phyloP scores from a whole-genome alignment of 2,113 vertebrate genomes.

The Passer montanus region DNA sequence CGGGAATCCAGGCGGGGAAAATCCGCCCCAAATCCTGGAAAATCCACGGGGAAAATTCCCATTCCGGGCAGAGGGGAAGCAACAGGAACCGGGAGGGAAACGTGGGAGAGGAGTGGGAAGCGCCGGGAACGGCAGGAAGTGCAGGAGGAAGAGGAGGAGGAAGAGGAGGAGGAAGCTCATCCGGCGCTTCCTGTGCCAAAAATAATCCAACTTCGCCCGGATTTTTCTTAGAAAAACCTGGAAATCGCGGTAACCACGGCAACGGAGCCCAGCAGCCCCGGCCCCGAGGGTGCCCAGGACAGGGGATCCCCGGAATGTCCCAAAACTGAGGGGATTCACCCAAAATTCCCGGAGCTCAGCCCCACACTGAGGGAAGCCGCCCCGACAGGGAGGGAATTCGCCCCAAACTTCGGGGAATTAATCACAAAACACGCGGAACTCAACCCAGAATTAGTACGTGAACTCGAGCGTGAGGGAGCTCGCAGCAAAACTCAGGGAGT shows the following conservation, averaged over 20 bases:
- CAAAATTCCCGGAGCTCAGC: neutral
- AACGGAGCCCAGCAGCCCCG: neutral
- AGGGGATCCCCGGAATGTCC: neutral
- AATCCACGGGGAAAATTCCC: rapidly evolving
- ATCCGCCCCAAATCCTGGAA: neutral
- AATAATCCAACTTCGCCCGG: neutral
- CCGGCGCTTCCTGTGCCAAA: neutral
- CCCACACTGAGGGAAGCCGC: rapidly evolving
- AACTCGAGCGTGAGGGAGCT: neutral
- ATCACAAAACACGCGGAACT: rapidly evolving
- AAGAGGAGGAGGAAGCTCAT: neutral
- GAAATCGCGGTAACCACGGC: neutral
- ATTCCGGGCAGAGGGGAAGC: neutral
- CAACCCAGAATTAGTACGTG: rapidly evolving
- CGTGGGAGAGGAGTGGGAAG: neutral
- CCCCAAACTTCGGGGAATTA: rapidly evolving
- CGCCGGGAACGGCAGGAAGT: neutral
- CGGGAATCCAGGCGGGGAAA: neutral
- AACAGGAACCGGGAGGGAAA: neutral
- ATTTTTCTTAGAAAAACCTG: neutral
- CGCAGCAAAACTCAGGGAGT: neutral
- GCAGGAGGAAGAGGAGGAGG: neutral
- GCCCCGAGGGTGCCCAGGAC: neutral
- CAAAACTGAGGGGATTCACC: neutral
- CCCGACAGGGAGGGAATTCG: neutral